Percentiles rank a stretch among this genome's conserved stretches.
These are phyloP conservation scores for Sphenopsis melanotis DNA, from an alignment of 2,797 vertebrate genomes.

Conservation along the genomic window DNA sequence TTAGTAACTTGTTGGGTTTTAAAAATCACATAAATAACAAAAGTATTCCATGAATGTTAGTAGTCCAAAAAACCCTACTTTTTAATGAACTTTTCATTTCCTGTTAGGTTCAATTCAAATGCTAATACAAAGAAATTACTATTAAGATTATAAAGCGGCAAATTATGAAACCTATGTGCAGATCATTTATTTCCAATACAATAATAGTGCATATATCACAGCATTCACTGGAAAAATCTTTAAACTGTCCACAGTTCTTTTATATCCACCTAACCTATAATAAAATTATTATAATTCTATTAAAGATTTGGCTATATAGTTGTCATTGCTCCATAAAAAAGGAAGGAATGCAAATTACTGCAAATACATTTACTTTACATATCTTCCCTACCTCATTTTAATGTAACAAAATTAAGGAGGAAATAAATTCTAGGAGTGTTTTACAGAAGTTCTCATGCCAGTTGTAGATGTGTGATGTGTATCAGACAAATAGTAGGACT, in stretches of 20 bases:
- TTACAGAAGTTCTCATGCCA: not conserved
- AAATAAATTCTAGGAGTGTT: not conserved
- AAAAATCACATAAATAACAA: not conserved
- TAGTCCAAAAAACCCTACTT: not conserved
- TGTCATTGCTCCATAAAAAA: not conserved
- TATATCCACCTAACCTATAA: not conserved
- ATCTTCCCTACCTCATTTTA: not conserved
- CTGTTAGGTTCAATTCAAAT: not conserved
- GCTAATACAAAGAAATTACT: not conserved
- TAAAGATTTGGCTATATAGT: not conserved
- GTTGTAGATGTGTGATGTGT: accelerated
- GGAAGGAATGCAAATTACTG: not conserved
- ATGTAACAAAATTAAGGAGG: not conserved
- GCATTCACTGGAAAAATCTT: not conserved
- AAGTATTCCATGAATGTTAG: not conserved
- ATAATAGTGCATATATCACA: not conserved
- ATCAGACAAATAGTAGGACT: not conserved
- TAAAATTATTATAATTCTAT: not conserved
- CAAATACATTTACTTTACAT: not conserved
- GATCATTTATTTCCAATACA: not conserved
- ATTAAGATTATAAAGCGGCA: not conserved
- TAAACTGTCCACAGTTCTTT: not conserved
- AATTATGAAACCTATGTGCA: not conserved
- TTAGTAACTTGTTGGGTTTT: not conserved
- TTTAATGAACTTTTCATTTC: not conserved